phyloP scores from a whole-genome alignment of 2,888 invertebrate genomes.

The Tubulanus polymorphus region DNA sequence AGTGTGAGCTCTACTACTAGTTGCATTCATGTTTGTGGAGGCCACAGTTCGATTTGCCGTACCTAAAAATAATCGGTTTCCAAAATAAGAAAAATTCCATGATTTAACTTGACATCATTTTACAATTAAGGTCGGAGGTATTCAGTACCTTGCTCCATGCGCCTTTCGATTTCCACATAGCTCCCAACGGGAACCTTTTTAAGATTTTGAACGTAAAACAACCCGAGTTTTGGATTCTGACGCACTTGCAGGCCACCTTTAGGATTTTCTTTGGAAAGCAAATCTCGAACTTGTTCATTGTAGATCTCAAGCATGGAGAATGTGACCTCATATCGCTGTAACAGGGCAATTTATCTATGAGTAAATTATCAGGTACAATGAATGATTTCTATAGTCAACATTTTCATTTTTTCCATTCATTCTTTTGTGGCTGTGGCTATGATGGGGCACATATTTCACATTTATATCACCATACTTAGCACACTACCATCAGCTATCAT shows the following conservation, averaged over 20 bases:
- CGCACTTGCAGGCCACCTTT: conserved; percentile 51
- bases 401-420: too few relatives aligned
- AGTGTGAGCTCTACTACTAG: conserved; percentile 53
- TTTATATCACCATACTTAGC: too few relatives aligned
- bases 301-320: conserved; percentile 55
- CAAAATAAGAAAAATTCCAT: neutral
- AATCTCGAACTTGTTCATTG: conserved; percentile 54
- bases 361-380: too few relatives aligned
- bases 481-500: too few relatives aligned
- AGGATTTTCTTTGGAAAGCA: conserved; percentile 49
- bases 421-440: too few relatives aligned
- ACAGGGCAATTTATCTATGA: conserved; percentile 2
- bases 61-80: conserved; percentile 33
- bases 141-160: conserved; percentile 51
- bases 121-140: neutral
- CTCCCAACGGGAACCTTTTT: conserved; percentile 53
- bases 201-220: conserved; percentile 52
- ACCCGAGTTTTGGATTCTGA: conserved; percentile 51
- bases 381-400: too few relatives aligned
- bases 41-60: conserved; percentile 53
- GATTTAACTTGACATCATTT: neutral
- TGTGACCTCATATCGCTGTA: conserved; percentile 50
- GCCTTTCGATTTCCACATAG: conserved; percentile 51
- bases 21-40: conserved; percentile 55
- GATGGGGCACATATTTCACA: too few relatives aligned